Evolutionary conservation across 2,888 invertebrate species (phyloP).

Genomic region (Noctua fimbriata): DNA sequence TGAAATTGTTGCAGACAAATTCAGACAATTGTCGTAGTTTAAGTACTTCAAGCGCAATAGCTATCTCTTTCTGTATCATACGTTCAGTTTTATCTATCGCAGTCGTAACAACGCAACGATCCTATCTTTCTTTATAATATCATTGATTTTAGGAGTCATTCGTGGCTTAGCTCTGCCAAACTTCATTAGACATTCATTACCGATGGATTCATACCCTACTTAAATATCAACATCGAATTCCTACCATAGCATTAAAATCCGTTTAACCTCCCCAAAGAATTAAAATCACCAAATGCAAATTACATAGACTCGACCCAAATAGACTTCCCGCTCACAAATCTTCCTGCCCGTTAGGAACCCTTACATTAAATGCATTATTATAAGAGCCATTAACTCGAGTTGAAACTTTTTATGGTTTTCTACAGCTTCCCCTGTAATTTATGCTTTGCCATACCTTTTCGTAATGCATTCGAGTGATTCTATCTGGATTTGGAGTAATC

Average conservation of each 20-base stretch:
- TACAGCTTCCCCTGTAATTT: constrained; percentile 51
- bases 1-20: too few species aligned
- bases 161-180: not conserved
- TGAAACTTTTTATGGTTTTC: constrained; percentile 61
- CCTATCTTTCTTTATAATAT: too few species aligned
- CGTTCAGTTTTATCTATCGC: too few species aligned
- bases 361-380: constrained; percentile 64
- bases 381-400: constrained; percentile 52
- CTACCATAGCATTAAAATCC: constrained; percentile 38
- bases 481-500: constrained; percentile 46
- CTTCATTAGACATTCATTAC: not conserved
- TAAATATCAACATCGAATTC: constrained; percentile 8
- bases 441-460: constrained; percentile 45
- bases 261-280: constrained; percentile 42
- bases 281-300: constrained; percentile 59
- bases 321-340: constrained; percentile 58
- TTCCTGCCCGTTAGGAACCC: constrained; percentile 57
- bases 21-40: too few species aligned
- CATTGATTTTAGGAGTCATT: not conserved
- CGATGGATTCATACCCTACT: not conserved
- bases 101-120: too few species aligned
- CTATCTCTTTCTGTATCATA: too few species aligned
- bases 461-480: constrained; percentile 50
- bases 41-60: too few species aligned
- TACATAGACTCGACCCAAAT: constrained; percentile 56